Percentiles rank a stretch among this genome's conserved stretches.
Evolutionary conservation across 2,113 vertebrate species (phyloP).

Genomic region (Meles meles): DNA sequence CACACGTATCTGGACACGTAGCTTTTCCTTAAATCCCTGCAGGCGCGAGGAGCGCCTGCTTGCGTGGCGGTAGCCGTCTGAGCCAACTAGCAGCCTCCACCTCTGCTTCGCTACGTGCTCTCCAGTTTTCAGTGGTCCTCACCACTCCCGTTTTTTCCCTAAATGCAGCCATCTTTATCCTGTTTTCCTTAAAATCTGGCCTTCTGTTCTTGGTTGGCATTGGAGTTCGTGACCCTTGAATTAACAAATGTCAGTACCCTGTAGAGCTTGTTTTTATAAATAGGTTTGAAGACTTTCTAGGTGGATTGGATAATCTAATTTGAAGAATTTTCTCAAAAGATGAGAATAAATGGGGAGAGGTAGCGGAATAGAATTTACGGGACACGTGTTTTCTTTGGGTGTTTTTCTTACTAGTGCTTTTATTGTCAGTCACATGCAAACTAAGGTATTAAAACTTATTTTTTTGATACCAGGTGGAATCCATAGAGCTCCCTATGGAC

Average conservation of each 20-base stretch:
- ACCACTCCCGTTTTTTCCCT: background rate
- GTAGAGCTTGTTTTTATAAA: background rate
- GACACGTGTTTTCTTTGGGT: background rate
- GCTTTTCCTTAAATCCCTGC: background rate
- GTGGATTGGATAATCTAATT: background rate
- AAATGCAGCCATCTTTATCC: background rate
- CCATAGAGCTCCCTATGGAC: constrained; percentile 98
- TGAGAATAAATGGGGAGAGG: background rate
- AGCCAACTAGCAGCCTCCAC: background rate
- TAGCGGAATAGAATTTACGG: background rate
- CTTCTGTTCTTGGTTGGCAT: background rate
- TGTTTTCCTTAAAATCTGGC: background rate
- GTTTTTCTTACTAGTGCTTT: background rate
- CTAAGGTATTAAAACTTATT: background rate
- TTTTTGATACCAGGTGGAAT: constrained; percentile 88
- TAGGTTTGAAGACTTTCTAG: background rate
- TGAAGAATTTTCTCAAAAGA: background rate
- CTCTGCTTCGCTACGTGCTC: background rate
- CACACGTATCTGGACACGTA: background rate
- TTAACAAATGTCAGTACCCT: background rate
- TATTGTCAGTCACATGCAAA: background rate
- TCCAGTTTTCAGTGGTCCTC: background rate
- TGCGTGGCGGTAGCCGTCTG: background rate
- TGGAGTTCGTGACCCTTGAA: constrained; percentile 24
- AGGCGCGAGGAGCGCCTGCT: background rate